Percentiles rank a stretch among this genome's conserved stretches.
Evolutionary conservation across 2,797 vertebrate genomes (phyloP).

Genomic region (Eutrigla gurnardus): DNA sequence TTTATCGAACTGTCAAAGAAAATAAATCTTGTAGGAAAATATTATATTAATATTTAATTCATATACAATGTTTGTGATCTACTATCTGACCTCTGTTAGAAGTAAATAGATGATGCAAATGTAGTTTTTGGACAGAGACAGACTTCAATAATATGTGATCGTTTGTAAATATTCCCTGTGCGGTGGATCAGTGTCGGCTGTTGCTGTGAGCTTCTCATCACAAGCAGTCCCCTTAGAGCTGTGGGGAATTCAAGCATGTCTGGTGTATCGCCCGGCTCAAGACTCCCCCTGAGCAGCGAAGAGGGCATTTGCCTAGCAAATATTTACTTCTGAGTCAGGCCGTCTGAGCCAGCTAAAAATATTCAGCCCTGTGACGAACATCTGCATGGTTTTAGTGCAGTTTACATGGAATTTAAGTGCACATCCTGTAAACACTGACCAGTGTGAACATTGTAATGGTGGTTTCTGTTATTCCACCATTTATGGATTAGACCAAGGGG

Average conservation of each 20-base stretch:
- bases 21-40: not conserved
- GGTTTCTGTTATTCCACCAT: not conserved
- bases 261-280: not conserved
- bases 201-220: not conserved
- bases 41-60: not conserved
- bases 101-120: not conserved
- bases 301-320: conserved; percentile 39
- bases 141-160: not conserved
- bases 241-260: not conserved
- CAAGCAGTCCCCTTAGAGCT: not conserved
- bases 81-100: not conserved
- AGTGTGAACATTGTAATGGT: not conserved
- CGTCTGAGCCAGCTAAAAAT: conserved; percentile 36
- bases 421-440: conserved; percentile 32
- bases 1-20: not conserved
- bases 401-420: conserved; percentile 43
- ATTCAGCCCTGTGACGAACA: conserved; percentile 27
- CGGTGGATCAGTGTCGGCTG: not conserved
- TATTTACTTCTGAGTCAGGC: conserved; percentile 41
- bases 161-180: not conserved
- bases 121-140: not conserved
- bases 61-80: not conserved
- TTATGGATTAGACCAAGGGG: not conserved
- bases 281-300: conserved; percentile 17
- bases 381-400: conserved; percentile 5